Percentiles rank a stretch among this genome's conserved stretches.
Evolutionary conservation across 2,797 vertebrate genomes (phyloP).

Genomic region (Falco biarmicus): DNA sequence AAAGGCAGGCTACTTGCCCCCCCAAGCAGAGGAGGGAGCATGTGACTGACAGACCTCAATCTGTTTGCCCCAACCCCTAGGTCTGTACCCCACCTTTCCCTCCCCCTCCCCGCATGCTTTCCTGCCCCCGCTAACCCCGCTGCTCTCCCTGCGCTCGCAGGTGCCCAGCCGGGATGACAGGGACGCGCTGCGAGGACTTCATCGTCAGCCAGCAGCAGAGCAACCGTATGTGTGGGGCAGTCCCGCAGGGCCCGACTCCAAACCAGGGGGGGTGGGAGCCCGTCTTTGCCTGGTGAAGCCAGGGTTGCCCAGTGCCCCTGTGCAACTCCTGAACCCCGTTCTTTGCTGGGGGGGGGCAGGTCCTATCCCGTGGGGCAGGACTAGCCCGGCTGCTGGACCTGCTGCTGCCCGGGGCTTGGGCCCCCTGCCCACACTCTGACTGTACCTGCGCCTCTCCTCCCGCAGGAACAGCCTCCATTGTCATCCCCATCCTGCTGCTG

Average conservation of each 20-base stretch:
- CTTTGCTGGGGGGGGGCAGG: neutral
- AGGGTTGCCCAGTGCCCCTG: neutral
- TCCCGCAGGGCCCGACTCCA: neutral
- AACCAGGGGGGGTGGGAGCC: fast-evolving
- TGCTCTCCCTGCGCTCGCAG: constrained; percentile 67
- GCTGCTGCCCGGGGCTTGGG: neutral
- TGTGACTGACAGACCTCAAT: neutral
- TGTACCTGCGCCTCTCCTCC: neutral
- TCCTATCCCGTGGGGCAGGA: neutral
- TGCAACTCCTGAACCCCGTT: fast-evolving
- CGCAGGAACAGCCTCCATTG: constrained; percentile 88
- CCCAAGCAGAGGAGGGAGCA: neutral
- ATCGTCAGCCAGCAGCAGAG: constrained; percentile 66
- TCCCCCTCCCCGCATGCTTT: neutral
- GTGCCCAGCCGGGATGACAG: constrained; percentile 84
- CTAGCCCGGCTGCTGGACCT: neutral
- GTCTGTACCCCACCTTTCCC: neutral
- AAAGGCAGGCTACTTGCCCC: fast-evolving
- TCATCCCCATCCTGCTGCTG: constrained; percentile 87
- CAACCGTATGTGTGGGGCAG: constrained; percentile 79
- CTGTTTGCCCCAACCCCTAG: neutral
- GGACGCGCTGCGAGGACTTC: constrained; percentile 84
- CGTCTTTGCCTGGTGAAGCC: too few relatives aligned
- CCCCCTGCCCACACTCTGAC: fast-evolving
- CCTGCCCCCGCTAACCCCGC: neutral